phyloP scores from a whole-genome alignment of 2,888 invertebrate genomes.

The Hesperia comma region DNA sequence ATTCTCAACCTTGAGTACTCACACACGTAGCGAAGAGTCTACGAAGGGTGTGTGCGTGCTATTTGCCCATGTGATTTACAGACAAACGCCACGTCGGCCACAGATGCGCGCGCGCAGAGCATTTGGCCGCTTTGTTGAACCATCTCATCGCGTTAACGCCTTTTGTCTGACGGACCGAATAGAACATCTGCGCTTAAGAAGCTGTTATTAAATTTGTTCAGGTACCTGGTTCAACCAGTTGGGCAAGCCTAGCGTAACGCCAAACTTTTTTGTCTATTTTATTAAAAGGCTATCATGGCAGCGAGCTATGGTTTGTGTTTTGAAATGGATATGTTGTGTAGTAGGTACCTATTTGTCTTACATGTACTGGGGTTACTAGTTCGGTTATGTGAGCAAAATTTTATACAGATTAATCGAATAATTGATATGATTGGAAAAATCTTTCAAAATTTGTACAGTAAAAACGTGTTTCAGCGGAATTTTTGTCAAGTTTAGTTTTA shows the following conservation, averaged over 20 bases:
- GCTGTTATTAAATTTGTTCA: constrained; percentile 54
- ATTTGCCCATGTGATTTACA: constrained; percentile 80
- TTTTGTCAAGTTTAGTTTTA: no score
- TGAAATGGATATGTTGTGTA: background rate
- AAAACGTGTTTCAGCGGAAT: no score
- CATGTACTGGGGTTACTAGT: background rate
- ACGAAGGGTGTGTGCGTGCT: constrained; percentile 58
- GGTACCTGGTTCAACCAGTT: constrained; percentile 39
- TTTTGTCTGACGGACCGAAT: constrained; percentile 65
- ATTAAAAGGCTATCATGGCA: constrained; percentile 24
- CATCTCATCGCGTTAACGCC: constrained; percentile 71
- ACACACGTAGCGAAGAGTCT: constrained; percentile 39
- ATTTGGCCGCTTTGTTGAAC: constrained; percentile 65
- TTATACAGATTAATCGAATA: no score
- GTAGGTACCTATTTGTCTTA: background rate
- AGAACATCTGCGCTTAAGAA: constrained; percentile 71
- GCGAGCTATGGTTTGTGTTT: constrained; percentile 22
- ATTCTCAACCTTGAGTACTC: constrained; percentile 51
- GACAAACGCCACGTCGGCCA: constrained; percentile 67
- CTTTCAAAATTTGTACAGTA: no score
- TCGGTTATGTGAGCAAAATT: no score
- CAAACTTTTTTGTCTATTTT: constrained; percentile 34
- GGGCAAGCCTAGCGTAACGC: constrained; percentile 31
- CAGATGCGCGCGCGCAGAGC: constrained; percentile 61
- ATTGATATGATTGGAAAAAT: no score